Base-by-base conservation (phyloP, 2,888 invertebrate genomes). In the Sinodicranocentrus sp. region DNA sequence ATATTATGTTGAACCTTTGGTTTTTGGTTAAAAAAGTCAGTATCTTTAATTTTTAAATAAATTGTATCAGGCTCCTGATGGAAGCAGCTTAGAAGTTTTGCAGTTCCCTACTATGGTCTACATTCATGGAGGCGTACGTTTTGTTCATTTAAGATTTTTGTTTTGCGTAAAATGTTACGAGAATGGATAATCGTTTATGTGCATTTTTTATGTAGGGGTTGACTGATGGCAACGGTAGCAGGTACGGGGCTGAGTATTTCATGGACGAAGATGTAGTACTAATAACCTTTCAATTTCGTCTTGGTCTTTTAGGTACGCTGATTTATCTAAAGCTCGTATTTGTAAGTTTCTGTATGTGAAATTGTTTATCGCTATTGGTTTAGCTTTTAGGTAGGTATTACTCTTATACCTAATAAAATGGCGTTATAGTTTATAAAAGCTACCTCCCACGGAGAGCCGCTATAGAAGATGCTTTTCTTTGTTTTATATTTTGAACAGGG, bases 201-300 rank as follows among this genome's bases (percentile, higher is more conserved):
- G n/a, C n/a, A n/a, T n/a, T 33, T 33, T 33, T 10, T 6, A 33
- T 48, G 10, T 54, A 70, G 76, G 84, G 84, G 0, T 84, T 75
- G 15, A 5, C 21, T 0, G 75, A 57, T 48, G 86, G 86, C 1
- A 86, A 86, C 21, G 85, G 85, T 17, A 84, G 84, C 28, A 61
- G 82, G 17, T 86, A 85, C 48, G 85, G 85, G 1, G 70, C 77
- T 17, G 80, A 85, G 15, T 86, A 86, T 48, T 84, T 86, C 39
- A 85, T 85, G 84, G 86, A 86, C 43, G 84, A 85, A 75, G 75
- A 86, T 67, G 80, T 80, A 2, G 67, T 86, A 6, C 48, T 86
- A 1, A 28, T 86, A 1, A 86, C 77, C 0, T 77, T 86, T 33
- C 57, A 85, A 25, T 82, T 77, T 39, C 26, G 85, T 21, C 44